Evolutionary conservation across 2,888 invertebrate genomes (phyloP).

Genomic region (Mactromeris polynyma): DNA sequence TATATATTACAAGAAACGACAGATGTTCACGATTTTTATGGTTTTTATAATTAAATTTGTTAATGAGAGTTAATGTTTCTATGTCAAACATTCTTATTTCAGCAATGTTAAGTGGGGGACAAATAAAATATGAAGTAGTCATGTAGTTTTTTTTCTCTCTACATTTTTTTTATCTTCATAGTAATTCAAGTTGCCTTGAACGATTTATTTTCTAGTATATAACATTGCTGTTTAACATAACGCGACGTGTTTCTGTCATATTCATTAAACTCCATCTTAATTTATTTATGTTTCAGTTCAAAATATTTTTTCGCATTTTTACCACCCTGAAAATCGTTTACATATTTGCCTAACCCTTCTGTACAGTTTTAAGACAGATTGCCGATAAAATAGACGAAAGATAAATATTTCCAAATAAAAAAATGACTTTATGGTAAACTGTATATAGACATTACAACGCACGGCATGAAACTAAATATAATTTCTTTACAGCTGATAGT

Average conservation of each 20-base stretch:
- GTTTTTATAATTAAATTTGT: constrained; percentile 45
- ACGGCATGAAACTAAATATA: no score
- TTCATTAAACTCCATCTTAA: neutral
- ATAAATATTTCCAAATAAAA: no score
- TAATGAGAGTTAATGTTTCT: constrained; percentile 31
- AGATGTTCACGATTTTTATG: constrained; percentile 18
- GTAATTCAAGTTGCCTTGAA: neutral
- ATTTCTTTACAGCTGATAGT: no score
- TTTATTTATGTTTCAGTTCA: neutral
- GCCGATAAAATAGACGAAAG: no score
- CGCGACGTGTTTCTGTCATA: no score
- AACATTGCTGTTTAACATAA: no score
- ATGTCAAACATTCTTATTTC: constrained; percentile 18
- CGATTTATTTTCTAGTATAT: no score
- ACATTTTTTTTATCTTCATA: neutral
- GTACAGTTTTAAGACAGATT: no score
- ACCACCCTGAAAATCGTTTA: no score
- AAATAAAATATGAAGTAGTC: constrained; percentile 8
- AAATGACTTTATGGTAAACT: no score
- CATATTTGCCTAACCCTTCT: no score
- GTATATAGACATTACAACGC: no score
- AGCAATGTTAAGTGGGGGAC: constrained; percentile 20
- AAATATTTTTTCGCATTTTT: neutral
- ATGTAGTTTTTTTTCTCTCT: neutral
- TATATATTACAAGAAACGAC: neutral